Evolutionary conservation across 2,113 vertebrate species (phyloP), one percentile per base, ranked within the genome.

Genomic region (Etia nguti): DNA sequence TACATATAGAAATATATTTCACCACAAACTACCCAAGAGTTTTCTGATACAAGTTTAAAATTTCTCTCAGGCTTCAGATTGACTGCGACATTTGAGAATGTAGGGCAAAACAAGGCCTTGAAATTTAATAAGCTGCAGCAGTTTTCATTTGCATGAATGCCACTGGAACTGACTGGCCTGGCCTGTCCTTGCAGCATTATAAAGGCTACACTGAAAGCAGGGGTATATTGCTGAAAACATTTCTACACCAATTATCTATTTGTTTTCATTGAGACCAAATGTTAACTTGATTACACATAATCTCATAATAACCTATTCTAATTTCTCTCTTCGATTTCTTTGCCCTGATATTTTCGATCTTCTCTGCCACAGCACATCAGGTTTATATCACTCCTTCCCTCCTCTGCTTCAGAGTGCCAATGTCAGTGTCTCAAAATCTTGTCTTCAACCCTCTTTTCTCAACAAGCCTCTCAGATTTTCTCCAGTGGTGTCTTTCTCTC

Each of bases 121-220:
- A 73, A 92, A 90, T 80, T 77, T 90, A 92, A 95, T 91, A 90
- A 92, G 91, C 86, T 86, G 83, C 73, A 43, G 84, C 54, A 8
- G 79, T 70, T 89, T 92, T 87, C 80, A 93, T 93, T 91, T 93
- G 85, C 91, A 92, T 89, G 92, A 93, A 90, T 77, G 52, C 82
- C 20, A 34, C 13, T 73, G 82, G 86, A 90, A 60, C 24, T 22
- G 86, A 87, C 80, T 86, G 54, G 22, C 43, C 15, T 13, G 80
- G 2, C 80, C 77, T 77, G 77, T 81, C 87, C 80, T 88, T 88
- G 86, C 85, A 65, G 73, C 22, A 24, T n/a, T 85, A 46, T 59
- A 80, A 55, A 52, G 46, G 46, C 43, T 85, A 73, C 83, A 55
- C 70, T 79, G 20, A 80, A 91, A 73, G 36, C 79, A 84, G 48